Percentiles rank a stretch among this genome's conserved stretches.
phyloP scores from a whole-genome alignment of 2,888 invertebrate genomes.

The Cataglyphis albicans region DNA sequence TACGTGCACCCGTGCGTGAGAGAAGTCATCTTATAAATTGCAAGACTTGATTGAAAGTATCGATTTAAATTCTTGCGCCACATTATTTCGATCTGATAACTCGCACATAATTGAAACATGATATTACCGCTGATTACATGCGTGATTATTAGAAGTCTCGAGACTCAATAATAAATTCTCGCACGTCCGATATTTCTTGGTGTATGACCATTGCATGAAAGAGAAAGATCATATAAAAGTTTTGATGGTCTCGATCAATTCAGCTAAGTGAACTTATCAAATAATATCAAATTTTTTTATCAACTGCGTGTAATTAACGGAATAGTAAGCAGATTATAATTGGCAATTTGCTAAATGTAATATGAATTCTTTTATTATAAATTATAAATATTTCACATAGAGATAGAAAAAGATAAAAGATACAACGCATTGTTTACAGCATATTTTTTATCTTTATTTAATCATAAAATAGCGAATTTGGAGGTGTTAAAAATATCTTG shows the following conservation, averaged over 20 bases:
- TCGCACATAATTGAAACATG: slow-evolving; percentile 17
- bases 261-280: background rate
- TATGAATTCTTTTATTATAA: background rate
- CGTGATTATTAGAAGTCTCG: slow-evolving; percentile 9
- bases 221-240: background rate
- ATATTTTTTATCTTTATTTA: background rate
- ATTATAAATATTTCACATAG: background rate
- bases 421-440: background rate
- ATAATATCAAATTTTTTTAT: background rate
- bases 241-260: background rate
- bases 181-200: background rate
- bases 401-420: background rate
- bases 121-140: background rate
- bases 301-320: background rate
- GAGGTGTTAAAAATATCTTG: background rate
- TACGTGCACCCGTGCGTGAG: background rate
- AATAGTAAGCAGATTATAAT: background rate
- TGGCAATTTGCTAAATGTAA: background rate
- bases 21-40: slow-evolving; percentile 1
- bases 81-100: slow-evolving; percentile 1
- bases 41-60: background rate
- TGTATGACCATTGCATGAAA: background rate
- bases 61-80: slow-evolving; percentile 23
- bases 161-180: slow-evolving; percentile 1
- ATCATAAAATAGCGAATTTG: background rate